Conservation (phyloP, 2,888 invertebrate species). For the Andricus curvator region DNA sequence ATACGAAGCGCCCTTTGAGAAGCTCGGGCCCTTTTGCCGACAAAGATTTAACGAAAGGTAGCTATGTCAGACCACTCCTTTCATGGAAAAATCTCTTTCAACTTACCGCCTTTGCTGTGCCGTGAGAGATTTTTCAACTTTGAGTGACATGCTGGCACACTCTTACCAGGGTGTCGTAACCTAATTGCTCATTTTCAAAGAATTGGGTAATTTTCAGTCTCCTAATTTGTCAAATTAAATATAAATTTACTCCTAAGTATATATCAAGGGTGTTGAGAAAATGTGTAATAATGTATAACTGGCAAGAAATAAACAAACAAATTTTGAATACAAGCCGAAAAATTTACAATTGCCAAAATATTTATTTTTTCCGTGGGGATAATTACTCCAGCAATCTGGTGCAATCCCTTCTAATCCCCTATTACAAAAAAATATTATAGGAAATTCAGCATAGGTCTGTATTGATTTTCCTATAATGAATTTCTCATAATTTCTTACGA, state of each 20-base stretch:
- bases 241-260: neutral
- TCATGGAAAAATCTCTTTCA: constrained; percentile 75
- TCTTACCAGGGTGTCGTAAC: neutral
- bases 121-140: constrained; percentile 22
- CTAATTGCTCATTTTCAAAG: constrained; percentile 9
- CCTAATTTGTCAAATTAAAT: neutral
- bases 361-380: no score
- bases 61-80: constrained; percentile 72
- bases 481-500: no score
- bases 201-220: neutral
- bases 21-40: constrained; percentile 58
- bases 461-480: no score
- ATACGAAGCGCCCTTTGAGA: constrained; percentile 29
- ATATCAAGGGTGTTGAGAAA: neutral
- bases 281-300: no score
- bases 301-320: no score
- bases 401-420: no score
- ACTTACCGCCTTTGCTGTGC: constrained; percentile 71
- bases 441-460: no score
- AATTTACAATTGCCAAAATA: no score
- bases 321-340: no score
- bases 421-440: no score
- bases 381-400: no score
- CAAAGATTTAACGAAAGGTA: constrained; percentile 71
- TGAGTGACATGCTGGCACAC: neutral